phyloP scores from a whole-genome alignment of 2,888 invertebrate genomes.

The Cerastis leucographa region DNA sequence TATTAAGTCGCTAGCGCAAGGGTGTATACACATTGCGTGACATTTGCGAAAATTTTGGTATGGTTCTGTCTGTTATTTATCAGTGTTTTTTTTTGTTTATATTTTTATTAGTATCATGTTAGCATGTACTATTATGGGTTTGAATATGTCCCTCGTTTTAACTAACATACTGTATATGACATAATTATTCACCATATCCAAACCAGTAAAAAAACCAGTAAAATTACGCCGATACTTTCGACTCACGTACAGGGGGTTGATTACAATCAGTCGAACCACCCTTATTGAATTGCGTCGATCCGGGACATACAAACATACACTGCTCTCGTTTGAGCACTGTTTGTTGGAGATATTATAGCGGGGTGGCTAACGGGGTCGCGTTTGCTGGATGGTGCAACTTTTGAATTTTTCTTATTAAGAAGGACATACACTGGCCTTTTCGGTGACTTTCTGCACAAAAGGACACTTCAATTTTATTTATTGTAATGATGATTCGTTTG shows the following conservation, averaged over 20 bases:
- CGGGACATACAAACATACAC: constrained; percentile 64
- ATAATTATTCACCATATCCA: constrained; percentile 14
- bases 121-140: no score
- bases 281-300: constrained; percentile 85
- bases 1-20: no score
- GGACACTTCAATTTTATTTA: no score
- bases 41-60: no score
- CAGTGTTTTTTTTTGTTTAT: no score
- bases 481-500: no score
- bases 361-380: neutral
- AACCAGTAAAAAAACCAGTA: constrained; percentile 11
- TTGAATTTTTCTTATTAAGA: neutral
- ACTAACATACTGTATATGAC: no score
- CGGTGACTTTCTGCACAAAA: no score
- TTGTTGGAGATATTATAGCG: constrained; percentile 82
- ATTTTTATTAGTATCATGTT: no score
- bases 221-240: constrained; percentile 53
- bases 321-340: constrained; percentile 83
- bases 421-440: neutral
- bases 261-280: constrained; percentile 87
- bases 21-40: no score
- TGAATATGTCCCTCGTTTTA: no score
- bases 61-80: no score
- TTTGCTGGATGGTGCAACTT: constrained; percentile 65
- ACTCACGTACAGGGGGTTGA: constrained; percentile 81